Evolutionary conservation across 2,888 invertebrate species (phyloP), one percentile per base, ranked within the genome.

Genomic region (Osmoderma eremita): DNA sequence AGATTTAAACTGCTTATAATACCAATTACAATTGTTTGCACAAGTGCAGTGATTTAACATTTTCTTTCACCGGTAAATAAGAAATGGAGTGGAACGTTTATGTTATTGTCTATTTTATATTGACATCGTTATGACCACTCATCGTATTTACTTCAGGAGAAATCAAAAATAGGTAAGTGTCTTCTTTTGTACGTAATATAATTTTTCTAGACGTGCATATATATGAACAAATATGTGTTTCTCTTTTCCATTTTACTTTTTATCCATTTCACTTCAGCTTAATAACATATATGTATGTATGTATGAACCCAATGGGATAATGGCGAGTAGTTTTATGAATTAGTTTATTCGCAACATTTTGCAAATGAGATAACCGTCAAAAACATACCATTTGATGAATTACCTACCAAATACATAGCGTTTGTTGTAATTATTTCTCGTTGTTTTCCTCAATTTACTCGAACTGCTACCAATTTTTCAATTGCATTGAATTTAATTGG

Each of bases 321-420:
- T 30, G 45, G 41, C 45, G 45, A 42, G 45, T 61, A 12, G 45
- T 45, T 58, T 58, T 58, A 58, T 58, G 41, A 45, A 61, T 17
- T 45, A 24, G 45, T 45, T 61, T 61, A 61, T 61, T 61, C 45
- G 45, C 45, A 10, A 61, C 63, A 53, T 65, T 58, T 65, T 49
- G 65, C 56, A 58, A 65, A 65, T 58, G 49, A 65, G 65, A 65
- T 65, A 65, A 65, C 58, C 38, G 54, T 56, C 18, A 39, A 56
- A 56, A 65, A 48, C 58, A 49, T 41, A 58, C 56, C 54, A 49
- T 65, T 65, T 56, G 48, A 10, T 30, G 30, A 45, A 30, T 61
- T 61, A 61, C 45, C 45, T 61, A 17, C 30, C 58, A 45, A 61
- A 61, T 61, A 45, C 45, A 45, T 61, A 45, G 45, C 58, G 58